Evolutionary conservation across 2,888 invertebrate genomes (phyloP), one percentile per base, ranked within the genome.

Genomic region (Pyrgus malvae): DNA sequence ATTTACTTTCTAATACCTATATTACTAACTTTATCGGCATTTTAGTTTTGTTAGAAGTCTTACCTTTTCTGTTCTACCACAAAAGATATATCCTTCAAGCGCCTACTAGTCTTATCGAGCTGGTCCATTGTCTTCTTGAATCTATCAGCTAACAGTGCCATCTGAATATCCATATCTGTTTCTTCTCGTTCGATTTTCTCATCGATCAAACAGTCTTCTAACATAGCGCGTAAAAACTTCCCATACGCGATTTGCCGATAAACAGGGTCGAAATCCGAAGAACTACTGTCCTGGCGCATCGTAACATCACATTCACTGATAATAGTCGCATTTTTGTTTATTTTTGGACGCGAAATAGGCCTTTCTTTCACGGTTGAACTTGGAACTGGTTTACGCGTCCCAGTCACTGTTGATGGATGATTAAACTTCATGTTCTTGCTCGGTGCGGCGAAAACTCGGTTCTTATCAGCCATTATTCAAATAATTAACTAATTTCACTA

Each of bases 31-130:
- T n/a, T n/a, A n/a, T n/a, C n/a, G n/a, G n/a, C n/a, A 21, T 21
- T 21, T 21, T 21, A 4, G 6, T 21, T 21, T 21, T 4, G 3
- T 3, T n/a, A 44, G 1, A 11, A 70, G 74, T 51, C 44, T 16
- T 35, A 87, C 91, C 89, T 78, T 51, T 89, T 80, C 56, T 89
- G 86, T 63, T 91, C 91, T 0, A 78, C 80, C 35, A 83, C 75
- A 75, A 90, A 90, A 1, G 79, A 81, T 29, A 91, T 84, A 54
- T 90, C 86, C 56, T 88, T 90, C 40, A 91, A 56, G 11, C 89
- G 70, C 27, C 76, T 69, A 60, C 81, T 88, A 0, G 91, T 90
- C 65, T 85, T 85, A 42, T 91, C 85, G 3, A 91, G 65, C 48
- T 88, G 74, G 14, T 83, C 75, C 57, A 83, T 76, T 0, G 89